These are phyloP conservation scores for Auanema freiburgensis DNA, from an alignment of 2,888 invertebrate species.

Conservation along the genomic window DNA sequence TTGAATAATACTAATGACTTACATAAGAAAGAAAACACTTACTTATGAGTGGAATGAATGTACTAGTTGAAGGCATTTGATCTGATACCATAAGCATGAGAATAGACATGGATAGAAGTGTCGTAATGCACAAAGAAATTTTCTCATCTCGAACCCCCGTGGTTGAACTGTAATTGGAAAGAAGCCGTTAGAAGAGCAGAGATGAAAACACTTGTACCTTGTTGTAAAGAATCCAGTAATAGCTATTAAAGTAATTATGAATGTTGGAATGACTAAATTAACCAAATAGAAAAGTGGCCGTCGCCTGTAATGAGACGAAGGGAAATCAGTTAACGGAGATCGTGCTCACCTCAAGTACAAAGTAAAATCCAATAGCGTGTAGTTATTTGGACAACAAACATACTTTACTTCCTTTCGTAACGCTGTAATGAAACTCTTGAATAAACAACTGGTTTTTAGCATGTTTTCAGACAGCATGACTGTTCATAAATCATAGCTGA, in stretches of 20 bases:
- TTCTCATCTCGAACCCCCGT: constrained; percentile 31
- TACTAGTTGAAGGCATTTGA: constrained; percentile 66
- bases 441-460: too few species aligned
- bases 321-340: too few species aligned
- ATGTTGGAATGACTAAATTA: constrained; percentile 36
- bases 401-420: constrained; percentile 26
- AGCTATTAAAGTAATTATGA: constrained; percentile 63
- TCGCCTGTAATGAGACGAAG: constrained; percentile 14
- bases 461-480: too few species aligned
- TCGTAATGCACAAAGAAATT: constrained; percentile 63
- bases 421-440: constrained; percentile 13
- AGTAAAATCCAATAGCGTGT: constrained; percentile 30
- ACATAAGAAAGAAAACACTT: constrained; percentile 38
- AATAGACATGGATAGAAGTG: constrained; percentile 66
- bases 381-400: constrained; percentile 36
- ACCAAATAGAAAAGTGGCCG: constrained; percentile 41
- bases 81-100: constrained; percentile 66
- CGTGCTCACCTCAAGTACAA: constrained; percentile 22
- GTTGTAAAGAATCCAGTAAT: constrained; percentile 49
- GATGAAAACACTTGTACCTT: constrained; percentile 16
- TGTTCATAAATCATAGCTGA: too few species aligned
- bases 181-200: too few species aligned
- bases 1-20: constrained; percentile 8
- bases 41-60: constrained; percentile 66
- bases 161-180: constrained; percentile 23